Evolutionary conservation across 2,797 vertebrate genomes (phyloP).

Genomic region (Enteromius unitaeniatus): DNA sequence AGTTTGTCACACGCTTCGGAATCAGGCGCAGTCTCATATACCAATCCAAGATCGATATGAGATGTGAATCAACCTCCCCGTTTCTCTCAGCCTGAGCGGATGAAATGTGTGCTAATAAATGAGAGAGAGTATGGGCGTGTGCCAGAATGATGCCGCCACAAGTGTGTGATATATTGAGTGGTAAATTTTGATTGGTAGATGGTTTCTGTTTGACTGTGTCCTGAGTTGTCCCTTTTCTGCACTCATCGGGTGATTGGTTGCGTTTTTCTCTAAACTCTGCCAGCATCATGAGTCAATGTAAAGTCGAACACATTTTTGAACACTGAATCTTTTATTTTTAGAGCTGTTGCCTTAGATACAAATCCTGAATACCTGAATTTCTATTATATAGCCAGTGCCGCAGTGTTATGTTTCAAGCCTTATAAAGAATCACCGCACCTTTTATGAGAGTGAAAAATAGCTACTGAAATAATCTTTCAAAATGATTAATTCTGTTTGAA

Average conservation of each 20-base stretch:
- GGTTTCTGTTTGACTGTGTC: background rate
- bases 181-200: conserved; percentile 46
- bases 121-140: conserved; percentile 31
- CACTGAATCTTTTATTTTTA: conserved; percentile 32
- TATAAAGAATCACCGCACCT: background rate
- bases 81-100: conserved; percentile 36
- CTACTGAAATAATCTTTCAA: conserved; percentile 36
- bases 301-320: conserved; percentile 19
- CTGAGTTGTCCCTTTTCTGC: conserved; percentile 15
- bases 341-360: conserved; percentile 18
- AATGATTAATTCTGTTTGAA: conserved; percentile 48
- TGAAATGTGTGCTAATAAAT: conserved; percentile 58
- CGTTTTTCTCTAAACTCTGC: conserved; percentile 9
- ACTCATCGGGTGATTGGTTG: conserved; percentile 27
- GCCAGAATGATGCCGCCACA: conserved; percentile 28
- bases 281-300: conserved; percentile 18
- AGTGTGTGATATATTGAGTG: conserved; percentile 33
- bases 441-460: conserved; percentile 33
- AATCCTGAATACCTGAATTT: conserved; percentile 17
- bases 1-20: conserved; percentile 41
- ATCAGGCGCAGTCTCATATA: conserved; percentile 38
- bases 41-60: conserved; percentile 45
- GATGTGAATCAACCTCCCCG: conserved; percentile 47
- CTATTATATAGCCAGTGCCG: background rate
- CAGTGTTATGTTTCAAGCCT: conserved; percentile 1